phyloP scores from a whole-genome alignment of 2,888 invertebrate genomes.

The Hydropsyche betteni region DNA sequence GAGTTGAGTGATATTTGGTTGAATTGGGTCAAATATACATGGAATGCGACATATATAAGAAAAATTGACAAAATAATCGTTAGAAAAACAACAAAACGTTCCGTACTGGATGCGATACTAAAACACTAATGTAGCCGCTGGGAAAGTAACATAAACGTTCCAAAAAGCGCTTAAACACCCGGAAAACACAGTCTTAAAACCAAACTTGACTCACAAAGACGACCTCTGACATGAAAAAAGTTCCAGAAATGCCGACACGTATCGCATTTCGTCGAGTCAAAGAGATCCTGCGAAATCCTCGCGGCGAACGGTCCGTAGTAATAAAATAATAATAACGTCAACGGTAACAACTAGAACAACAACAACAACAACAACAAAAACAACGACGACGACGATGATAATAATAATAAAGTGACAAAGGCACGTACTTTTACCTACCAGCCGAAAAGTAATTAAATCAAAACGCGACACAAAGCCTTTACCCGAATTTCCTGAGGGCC shows the following conservation, averaged over 20 bases:
- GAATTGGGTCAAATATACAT: too few species aligned
- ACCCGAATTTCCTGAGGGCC: slow-evolving; percentile 23
- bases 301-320: neutral
- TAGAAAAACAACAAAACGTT: too few species aligned
- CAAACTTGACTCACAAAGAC: neutral
- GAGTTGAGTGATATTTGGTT: too few species aligned
- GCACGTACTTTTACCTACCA: slow-evolving; percentile 13
- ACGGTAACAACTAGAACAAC: neutral
- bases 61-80: too few species aligned
- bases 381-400: slow-evolving; percentile 7
- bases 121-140: too few species aligned
- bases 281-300: neutral
- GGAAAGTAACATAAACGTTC: too few species aligned
- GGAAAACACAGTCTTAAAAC: neutral
- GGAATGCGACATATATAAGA: too few species aligned
- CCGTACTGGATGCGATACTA: too few species aligned
- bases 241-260: slow-evolving; percentile 6
- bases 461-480: slow-evolving; percentile 32
- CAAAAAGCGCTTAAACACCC: too few species aligned
- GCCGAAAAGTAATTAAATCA: slow-evolving; percentile 31
- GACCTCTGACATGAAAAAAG: slow-evolving; percentile 5
- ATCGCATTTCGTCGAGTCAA: slow-evolving; percentile 12
- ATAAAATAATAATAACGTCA: slow-evolving; percentile 30
- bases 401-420: slow-evolving; percentile 30
- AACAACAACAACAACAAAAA: slow-evolving; percentile 10